Base-by-base conservation (phyloP, 2,797 vertebrate species). In the Uromys caudimaculatus region DNA sequence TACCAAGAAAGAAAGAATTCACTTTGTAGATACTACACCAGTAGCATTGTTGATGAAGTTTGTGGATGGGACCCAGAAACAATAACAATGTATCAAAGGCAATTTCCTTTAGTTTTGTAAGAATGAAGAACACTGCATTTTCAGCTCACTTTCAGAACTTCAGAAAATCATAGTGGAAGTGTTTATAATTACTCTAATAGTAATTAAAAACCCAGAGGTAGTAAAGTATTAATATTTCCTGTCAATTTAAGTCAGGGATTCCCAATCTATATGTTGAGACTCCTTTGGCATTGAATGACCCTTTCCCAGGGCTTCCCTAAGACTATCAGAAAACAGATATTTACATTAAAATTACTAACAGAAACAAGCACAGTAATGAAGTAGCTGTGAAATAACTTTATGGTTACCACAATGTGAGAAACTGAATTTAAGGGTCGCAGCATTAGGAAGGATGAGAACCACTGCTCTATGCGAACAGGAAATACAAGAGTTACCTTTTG, bases 201-300 rank as follows among this genome's bases (percentile, higher is more conserved):
- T 58, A 32, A 79, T 27, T 90, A 14, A 96, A 92, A 93, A 67
- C 44, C 78, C 27, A 91, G 44, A 78, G 29, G 23, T 89, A 8
- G 6, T 47, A 87, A 93, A 96, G 71, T 84, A 62, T 12, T 90
- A 79, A 79, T 2, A 78, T 86, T 82, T 89, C 41, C 38, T 44
- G 58, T 41, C 23, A 2, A 1, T 62, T 16, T 62, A 62, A 44
- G 16, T 83, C 56, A 60, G 7, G 56, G 38, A 27, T 29, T 60
- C 14, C 56, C 52, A 56, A 58, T 52, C 50, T 38, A 12, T 24
- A 32, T 23, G 52, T 81, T 24, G 23, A 6, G 5, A 64, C 0
- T 13, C 29, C 82, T 64, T 64, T n/a, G 44, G 83, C 3, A 6
- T 52, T 47, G 21, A 85, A 50, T 35, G 7, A 9, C 32, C 44